Evolutionary conservation across 1,140 invertebrate species (phyloP), one percentile per base, ranked within the genome.

Genomic region (Chlorops oryzae): DNA sequence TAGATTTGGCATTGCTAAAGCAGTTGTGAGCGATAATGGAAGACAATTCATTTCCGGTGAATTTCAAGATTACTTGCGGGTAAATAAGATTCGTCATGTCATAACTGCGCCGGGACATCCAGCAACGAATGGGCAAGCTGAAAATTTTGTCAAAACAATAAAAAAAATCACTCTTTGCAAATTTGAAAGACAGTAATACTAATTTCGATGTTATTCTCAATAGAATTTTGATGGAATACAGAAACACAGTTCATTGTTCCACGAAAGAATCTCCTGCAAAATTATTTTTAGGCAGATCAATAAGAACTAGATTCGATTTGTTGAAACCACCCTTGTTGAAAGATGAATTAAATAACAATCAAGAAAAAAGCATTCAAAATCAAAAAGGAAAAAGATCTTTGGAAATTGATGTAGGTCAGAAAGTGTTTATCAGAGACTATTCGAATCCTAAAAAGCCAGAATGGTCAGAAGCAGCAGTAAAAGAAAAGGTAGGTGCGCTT

Each of bases 201-300:
- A 39, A 39, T 17, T 39, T 39, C 9, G 37, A 39, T 12, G 18
- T 17, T 12, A n/a, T 27, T 9, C 5, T 45, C 3, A 12, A 12
- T 5, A 22, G 25, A 45, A 27, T 45, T 45, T 45, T 45, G 15
- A 5, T 27, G 5, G 42, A 45, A 27, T 45, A 45, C 17, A 22
- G 42, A 13, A 27, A 15, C 9, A 45, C 42, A 12, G 37, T 35
- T 18, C 45, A 47, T 47, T 47, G 45, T n/a, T n/a, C n/a, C n/a
- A n/a, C n/a, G n/a, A n/a, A n/a, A n/a, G n/a, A n/a, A n/a, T n/a
- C n/a, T n/a, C n/a, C n/a, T n/a, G n/a, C n/a, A n/a, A n/a, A n/a
- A n/a, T n/a, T n/a, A n/a, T n/a, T n/a, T n/a, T n/a, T n/a, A n/a
- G n/a, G n/a, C n/a, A n/a, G n/a, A n/a, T n/a, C n/a, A n/a, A n/a